These are phyloP conservation scores for Chinchilla lanigera DNA, from an alignment of 2,113 vertebrate genomes.

Conservation along the genomic window DNA sequence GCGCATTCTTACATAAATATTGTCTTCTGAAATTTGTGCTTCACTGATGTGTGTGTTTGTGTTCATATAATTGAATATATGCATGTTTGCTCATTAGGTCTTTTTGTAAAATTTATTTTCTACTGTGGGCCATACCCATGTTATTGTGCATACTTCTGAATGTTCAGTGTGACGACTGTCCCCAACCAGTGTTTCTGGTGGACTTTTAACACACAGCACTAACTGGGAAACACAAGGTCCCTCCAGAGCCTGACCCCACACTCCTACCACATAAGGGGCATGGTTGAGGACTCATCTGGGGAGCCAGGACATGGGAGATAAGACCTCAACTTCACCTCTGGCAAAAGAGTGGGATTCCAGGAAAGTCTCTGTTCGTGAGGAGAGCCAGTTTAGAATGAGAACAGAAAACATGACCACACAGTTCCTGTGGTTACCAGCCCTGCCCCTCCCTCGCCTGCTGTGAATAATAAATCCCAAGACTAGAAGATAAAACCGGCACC, in stretches of 20 bases:
- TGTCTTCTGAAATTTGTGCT: not conserved
- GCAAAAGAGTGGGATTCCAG: not conserved
- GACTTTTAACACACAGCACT: not conserved
- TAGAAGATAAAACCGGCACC: not conserved
- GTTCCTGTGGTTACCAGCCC: constrained; percentile 49
- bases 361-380: not conserved
- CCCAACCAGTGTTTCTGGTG: not conserved
- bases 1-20: not conserved
- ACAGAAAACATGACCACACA: not conserved
- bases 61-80: not conserved
- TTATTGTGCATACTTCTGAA: not conserved
- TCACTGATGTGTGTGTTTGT: not conserved
- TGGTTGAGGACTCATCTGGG: not conserved
- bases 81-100: not conserved
- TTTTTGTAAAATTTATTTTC: not conserved
- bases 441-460: not conserved
- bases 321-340: not conserved
- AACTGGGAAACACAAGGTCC: not conserved
- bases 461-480: constrained; percentile 49
- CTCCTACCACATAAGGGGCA: not conserved
- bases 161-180: not conserved
- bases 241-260: not conserved
- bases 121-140: not conserved
- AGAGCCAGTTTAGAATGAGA: not conserved
- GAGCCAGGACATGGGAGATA: not conserved